A percentile compares a stretch with the other conserved stretches of the same genome.
These are phyloP conservation scores for Telmatochromis bifrenatus DNA, from an alignment of 2,113 vertebrate species.

Conservation along the genomic window DNA sequence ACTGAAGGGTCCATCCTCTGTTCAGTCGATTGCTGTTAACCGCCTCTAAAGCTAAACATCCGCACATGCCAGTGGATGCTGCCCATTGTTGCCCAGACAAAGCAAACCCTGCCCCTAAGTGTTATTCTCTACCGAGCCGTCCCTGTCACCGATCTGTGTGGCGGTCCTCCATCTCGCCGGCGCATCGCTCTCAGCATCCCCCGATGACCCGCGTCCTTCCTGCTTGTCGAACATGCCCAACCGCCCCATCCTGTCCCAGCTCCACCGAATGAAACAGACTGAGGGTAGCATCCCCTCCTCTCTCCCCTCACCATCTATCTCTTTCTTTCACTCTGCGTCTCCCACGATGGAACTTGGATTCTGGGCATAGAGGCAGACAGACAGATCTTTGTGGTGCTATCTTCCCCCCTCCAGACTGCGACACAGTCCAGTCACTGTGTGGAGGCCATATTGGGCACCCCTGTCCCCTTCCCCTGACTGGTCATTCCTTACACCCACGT, in stretches of 20 bases:
- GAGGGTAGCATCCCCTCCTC: neutral
- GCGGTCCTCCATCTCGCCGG: neutral
- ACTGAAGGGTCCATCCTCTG: neutral
- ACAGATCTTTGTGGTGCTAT: conserved; percentile 53
- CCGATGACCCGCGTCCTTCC: neutral
- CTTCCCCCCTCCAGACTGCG: neutral
- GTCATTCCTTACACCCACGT: conserved; percentile 67
- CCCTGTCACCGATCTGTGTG: neutral
- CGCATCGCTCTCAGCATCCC: neutral
- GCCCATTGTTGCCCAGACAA: neutral
- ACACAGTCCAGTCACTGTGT: conserved; percentile 53
- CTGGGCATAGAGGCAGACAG: conserved; percentile 38
- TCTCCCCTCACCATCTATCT: neutral
- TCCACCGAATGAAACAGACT: neutral
- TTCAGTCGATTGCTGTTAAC: neutral
- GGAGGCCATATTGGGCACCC: conserved; percentile 62
- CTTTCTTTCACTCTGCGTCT: neutral
- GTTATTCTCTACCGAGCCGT: neutral
- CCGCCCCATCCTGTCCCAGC: neutral
- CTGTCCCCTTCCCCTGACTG: conserved; percentile 42
- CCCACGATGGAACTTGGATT: conserved; percentile 28
- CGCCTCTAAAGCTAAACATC: neutral
- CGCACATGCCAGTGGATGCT: neutral
- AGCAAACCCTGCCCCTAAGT: neutral
- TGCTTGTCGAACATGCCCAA: neutral